Percentiles rank a stretch among this genome's conserved stretches.
Conservation (phyloP, 2,888 invertebrate genomes). For the Apodemia zela region DNA sequence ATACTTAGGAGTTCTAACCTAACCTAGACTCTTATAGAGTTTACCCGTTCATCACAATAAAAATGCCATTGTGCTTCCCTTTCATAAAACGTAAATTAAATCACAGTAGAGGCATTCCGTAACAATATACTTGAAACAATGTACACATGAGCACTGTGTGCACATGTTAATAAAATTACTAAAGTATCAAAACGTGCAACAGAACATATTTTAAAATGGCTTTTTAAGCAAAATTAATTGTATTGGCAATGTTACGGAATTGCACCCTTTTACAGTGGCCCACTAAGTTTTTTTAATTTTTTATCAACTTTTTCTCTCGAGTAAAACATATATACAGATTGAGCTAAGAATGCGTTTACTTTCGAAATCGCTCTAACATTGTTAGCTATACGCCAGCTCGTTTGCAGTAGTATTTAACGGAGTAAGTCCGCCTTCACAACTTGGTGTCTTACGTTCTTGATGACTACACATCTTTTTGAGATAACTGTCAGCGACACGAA, state of each 20-base stretch:
- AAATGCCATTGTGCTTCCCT: slow-evolving; percentile 24
- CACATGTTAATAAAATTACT: not conserved
- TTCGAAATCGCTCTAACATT: not conserved
- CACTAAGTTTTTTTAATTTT: not conserved
- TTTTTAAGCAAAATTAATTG: not conserved
- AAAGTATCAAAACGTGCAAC: not conserved
- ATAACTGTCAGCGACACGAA: not conserved
- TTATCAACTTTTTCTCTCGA: not conserved
- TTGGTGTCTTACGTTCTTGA: not conserved
- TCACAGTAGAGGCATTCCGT: slow-evolving; percentile 9
- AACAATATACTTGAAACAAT: not conserved
- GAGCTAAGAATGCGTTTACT: too few species aligned
- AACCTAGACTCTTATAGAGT: slow-evolving; percentile 28
- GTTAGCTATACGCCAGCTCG: not conserved
- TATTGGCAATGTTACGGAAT: not conserved
- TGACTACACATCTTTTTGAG: not conserved
- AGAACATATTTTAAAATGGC: not conserved
- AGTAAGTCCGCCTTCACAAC: not conserved
- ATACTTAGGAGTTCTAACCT: slow-evolving; percentile 22
- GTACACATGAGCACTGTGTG: not conserved
- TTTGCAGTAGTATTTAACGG: too few species aligned
- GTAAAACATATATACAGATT: not conserved
- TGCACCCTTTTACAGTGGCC: slow-evolving; percentile 2
- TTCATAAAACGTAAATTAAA: not conserved
- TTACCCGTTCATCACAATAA: slow-evolving; percentile 52